phyloP scores from a whole-genome alignment of 2,888 invertebrate genomes.

The Drosophila peninsularis region DNA sequence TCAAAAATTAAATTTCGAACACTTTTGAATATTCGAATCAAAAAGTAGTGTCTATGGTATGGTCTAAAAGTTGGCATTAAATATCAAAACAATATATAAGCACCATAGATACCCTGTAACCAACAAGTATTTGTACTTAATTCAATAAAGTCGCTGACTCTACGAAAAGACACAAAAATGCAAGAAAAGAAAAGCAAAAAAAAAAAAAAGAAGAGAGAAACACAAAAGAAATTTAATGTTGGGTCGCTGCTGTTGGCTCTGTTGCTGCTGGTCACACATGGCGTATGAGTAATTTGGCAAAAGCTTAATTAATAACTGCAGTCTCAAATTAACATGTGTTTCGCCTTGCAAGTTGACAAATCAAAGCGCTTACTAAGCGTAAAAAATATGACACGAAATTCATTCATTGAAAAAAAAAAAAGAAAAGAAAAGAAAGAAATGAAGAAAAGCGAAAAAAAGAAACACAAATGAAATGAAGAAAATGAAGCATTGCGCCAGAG shows the following conservation, averaged over 20 bases:
- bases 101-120: neutral
- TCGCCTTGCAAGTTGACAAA: slow-evolving; percentile 57
- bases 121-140: neutral
- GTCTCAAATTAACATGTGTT: slow-evolving; percentile 70
- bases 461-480: slow-evolving; percentile 12
- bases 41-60: neutral
- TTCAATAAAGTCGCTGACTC: neutral
- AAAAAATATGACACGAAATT: slow-evolving; percentile 64
- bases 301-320: slow-evolving; percentile 50
- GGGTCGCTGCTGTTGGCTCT: slow-evolving; percentile 11
- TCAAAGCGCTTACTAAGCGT: slow-evolving; percentile 75
- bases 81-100: neutral
- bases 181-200: neutral
- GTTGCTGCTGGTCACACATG: slow-evolving; percentile 49
- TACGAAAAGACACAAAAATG: neutral
- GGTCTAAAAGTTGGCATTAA: too few relatives aligned
- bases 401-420: slow-evolving; percentile 62
- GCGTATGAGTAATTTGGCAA: slow-evolving; percentile 56
- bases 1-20: too few relatives aligned
- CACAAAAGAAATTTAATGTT: slow-evolving; percentile 49
- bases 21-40: too few relatives aligned
- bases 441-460: neutral
- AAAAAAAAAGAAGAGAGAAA: slow-evolving; percentile 17
- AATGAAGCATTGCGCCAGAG: slow-evolving; percentile 24
- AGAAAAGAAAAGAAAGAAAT: slow-evolving; percentile 1